Conservation (phyloP, 2,113 vertebrate genomes). For the Ploceus nigricollis region DNA sequence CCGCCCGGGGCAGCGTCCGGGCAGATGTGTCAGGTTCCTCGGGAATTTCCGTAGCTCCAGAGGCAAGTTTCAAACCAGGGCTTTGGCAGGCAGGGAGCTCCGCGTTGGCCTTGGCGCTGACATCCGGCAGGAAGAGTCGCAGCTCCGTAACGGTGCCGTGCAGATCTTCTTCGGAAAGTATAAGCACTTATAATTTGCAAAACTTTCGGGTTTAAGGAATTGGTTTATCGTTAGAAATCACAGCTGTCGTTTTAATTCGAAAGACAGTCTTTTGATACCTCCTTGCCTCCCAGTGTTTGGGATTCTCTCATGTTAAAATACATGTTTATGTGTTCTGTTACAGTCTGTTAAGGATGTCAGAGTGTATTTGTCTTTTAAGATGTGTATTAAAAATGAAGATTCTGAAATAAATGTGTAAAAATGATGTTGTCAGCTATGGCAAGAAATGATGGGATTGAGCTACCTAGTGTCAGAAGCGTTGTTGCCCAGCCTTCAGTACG, state of each 20-base stretch:
- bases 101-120: neutral
- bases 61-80: fast-evolving
- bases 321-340: fast-evolving
- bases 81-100: neutral
- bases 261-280: neutral
- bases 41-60: fast-evolving
- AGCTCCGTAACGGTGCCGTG: fast-evolving
- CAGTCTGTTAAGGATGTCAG: neutral
- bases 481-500: fast-evolving
- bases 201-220: fast-evolving
- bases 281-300: neutral
- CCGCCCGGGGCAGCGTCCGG: neutral
- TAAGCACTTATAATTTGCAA: fast-evolving
- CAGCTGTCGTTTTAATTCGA: neutral
- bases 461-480: fast-evolving
- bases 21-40: neutral
- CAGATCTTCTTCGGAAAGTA: neutral
- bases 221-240: neutral
- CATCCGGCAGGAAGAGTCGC: neutral
- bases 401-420: neutral
- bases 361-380: neutral
- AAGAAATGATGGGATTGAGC: neutral
- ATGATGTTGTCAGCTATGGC: neutral
- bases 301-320: neutral
- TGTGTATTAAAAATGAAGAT: neutral